Base-by-base conservation (phyloP, 2,888 invertebrate species). In the Sphaeridia pumilis region DNA sequence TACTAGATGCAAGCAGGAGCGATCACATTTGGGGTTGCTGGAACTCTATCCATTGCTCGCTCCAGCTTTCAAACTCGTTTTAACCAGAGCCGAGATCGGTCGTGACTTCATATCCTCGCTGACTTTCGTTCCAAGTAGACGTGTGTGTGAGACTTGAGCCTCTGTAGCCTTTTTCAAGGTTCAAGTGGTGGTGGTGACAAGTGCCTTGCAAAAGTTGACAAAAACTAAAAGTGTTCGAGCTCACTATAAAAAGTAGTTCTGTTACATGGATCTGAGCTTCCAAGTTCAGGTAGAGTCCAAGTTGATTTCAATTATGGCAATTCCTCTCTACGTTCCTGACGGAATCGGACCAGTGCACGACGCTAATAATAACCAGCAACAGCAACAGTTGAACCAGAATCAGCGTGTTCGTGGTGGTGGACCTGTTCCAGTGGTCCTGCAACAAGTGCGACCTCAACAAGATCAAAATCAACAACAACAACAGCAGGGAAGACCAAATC, bases 251-350 rank as follows among this genome's bases (percentile, higher is more conserved):
- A n/a, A n/a, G n/a, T n/a, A n/a, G n/a, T n/a, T 2, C 3, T 12
- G 31, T 43, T 51, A 43, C 51, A 55, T 55, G 55, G 55, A 55
- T 38, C 41, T 55, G 35, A 44, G 47, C 38, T 26, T 43, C 14
- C 47, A 35, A 34, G 43, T 51, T 3, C 21, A 44, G 34, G 46
- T 47, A 20, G 47, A 26, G 38, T 44, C 44, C 35, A 51, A 55
- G 38, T 47, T 24, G 10, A 36, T 46, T 21, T 20, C 31, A 47
- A 47, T 47, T 43, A 58, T 58, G 58, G 58, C 58, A 1, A 54
- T 56, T 25, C 54, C 58, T 10, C 43, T 46, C 25, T 55, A 56
- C 46, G 52, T 51, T 5, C 58, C 58, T 20, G 48, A 49, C 25
- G 58, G 52, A 47, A 49, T 54, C 46, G 58, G 56, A 12, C 58